Evolutionary conservation across 2,113 vertebrate species (phyloP).

Genomic region (Guaruba guarouba): DNA sequence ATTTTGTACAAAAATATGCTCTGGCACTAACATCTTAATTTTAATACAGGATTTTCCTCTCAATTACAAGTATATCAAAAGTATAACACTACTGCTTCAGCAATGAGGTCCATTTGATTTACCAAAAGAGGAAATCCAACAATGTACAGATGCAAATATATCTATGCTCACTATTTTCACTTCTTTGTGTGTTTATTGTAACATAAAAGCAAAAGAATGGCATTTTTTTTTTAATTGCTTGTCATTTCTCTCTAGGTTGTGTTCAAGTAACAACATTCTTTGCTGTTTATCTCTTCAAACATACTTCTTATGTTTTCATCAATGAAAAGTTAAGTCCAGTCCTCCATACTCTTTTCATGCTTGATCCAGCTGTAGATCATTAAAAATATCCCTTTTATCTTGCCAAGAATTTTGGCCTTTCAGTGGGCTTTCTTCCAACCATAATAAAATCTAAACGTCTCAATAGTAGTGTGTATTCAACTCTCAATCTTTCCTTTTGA

Average conservation of each 20-base stretch:
- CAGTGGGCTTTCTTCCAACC: not conserved
- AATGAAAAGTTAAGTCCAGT: not conserved
- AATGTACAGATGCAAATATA: not conserved
- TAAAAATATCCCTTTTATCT: not conserved
- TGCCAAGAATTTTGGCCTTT: not conserved
- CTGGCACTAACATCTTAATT: not conserved
- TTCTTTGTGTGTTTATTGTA: not conserved
- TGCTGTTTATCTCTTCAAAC: not conserved
- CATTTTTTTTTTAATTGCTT: not conserved
- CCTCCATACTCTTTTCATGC: not conserved
- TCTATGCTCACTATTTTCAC: not conserved
- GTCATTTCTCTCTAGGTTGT: not conserved
- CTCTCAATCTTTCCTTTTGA: not conserved
- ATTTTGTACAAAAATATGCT: not conserved
- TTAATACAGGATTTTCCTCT: not conserved
- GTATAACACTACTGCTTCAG: not conserved
- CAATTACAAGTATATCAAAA: not conserved
- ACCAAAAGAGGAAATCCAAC: not conserved
- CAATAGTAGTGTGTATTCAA: not conserved
- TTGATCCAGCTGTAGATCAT: not conserved
- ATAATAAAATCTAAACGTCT: not conserved
- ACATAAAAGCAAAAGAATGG: not conserved
- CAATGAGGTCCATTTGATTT: not conserved
- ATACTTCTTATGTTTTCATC: not conserved
- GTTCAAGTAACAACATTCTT: not conserved